These are phyloP conservation scores for Stenoptilia bipunctidactyla DNA, from an alignment of 2,888 invertebrate species.

Conservation along the genomic window DNA sequence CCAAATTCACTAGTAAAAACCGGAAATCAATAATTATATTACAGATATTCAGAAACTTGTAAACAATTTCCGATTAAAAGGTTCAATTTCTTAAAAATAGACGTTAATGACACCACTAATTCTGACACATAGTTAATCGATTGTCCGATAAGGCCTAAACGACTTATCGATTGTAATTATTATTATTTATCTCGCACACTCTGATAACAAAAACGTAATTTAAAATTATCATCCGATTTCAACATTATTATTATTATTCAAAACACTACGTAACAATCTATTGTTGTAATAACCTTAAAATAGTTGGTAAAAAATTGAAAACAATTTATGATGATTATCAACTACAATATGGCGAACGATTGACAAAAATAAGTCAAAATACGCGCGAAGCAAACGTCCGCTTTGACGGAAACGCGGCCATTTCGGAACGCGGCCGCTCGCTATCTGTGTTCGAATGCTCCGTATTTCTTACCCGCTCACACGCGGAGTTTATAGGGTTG, in stretches of 20 bases:
- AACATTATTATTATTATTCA: not conserved
- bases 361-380: slow-evolving; percentile 52
- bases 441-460: slow-evolving; percentile 43
- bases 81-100: not conserved
- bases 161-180: not conserved
- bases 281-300: too few relatives aligned
- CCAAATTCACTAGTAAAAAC: not conserved
- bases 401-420: slow-evolving; percentile 37
- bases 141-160: not conserved
- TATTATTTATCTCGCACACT: not conserved
- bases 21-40: not conserved
- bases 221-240: not conserved
- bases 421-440: slow-evolving; percentile 38
- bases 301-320: not conserved
- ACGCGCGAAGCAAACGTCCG: slow-evolving; percentile 33
- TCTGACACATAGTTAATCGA: too few relatives aligned
- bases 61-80: too few relatives aligned
- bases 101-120: not conserved
- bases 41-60: not conserved
- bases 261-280: not conserved
- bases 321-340: not conserved
- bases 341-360: slow-evolving; percentile 56
- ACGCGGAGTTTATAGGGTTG: slow-evolving; percentile 45
- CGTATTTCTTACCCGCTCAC: slow-evolving; percentile 57
- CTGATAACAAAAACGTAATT: not conserved